Evolutionary conservation across 1,140 invertebrate species (phyloP).

Genomic region (Reticulitermes speratus): DNA sequence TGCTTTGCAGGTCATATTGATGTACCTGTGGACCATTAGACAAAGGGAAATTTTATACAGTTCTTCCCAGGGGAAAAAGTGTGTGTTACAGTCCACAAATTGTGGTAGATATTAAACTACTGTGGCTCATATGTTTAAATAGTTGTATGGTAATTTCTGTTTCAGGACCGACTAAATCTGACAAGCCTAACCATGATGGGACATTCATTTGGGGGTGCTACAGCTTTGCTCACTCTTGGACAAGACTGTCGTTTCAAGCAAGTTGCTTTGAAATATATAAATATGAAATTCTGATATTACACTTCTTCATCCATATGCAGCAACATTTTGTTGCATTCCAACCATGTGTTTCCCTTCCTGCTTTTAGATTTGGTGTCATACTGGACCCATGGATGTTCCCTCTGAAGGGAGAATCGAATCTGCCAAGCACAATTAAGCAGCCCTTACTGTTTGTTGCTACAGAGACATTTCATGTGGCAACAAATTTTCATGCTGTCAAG

Average conservation of each 20-base stretch:
- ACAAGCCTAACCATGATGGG: slow-evolving; percentile 56
- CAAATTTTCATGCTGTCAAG: slow-evolving; percentile 59
- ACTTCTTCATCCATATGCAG: too few relatives aligned
- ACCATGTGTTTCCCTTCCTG: not conserved
- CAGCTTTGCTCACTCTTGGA: slow-evolving; percentile 56
- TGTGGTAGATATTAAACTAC: too few relatives aligned
- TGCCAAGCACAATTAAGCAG: slow-evolving; percentile 52
- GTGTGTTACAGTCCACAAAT: too few relatives aligned
- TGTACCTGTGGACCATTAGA: too few relatives aligned
- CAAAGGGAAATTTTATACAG: too few relatives aligned
- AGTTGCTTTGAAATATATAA: slow-evolving; percentile 37
- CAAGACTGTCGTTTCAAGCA: slow-evolving; percentile 58
- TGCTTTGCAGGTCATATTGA: too few relatives aligned
- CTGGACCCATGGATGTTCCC: slow-evolving; percentile 73
- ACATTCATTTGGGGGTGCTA: slow-evolving; percentile 69
- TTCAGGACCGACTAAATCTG: slow-evolving; percentile 58
- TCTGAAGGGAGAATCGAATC: slow-evolving; percentile 53
- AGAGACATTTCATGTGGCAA: slow-evolving; percentile 63
- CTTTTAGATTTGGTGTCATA: slow-evolving; percentile 54
- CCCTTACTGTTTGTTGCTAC: slow-evolving; percentile 65
- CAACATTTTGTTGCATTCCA: too few relatives aligned
- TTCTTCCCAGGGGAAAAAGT: too few relatives aligned
- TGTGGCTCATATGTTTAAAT: too few relatives aligned
- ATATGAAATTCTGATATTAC: too few relatives aligned
- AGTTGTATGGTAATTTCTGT: not conserved